Conservation (phyloP, 2,113 vertebrate species). For the Climacteris rufus region DNA sequence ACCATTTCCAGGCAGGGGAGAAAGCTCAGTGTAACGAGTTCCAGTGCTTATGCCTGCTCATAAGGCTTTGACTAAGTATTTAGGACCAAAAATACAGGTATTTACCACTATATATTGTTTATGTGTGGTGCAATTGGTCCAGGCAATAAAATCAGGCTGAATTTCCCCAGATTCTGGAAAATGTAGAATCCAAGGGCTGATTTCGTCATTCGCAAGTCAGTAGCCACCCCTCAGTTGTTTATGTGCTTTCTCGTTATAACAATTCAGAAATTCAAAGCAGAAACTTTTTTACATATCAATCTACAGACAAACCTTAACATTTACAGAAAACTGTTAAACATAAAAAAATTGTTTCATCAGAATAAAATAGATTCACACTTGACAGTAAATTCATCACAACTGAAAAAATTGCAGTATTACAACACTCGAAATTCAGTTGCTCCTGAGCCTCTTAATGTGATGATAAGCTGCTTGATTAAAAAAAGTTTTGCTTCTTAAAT, state of each 20-base stretch:
- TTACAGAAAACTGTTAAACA: neutral
- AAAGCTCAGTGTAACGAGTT: neutral
- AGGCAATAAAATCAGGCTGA: neutral
- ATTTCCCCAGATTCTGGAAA: neutral
- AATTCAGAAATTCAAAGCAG: neutral
- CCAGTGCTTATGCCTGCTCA: neutral
- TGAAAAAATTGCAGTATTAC: neutral
- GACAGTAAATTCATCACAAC: neutral
- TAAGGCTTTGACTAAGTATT: neutral
- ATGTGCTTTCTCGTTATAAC: neutral
- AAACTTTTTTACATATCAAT: neutral
- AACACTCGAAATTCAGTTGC: neutral
- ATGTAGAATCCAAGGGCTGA: neutral
- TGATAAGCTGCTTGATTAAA: constrained; percentile 28
- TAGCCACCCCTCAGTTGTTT: neutral
- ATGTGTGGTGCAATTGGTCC: neutral
- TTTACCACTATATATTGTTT: neutral
- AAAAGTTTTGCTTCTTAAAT: constrained; percentile 7
- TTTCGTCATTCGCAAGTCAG: neutral
- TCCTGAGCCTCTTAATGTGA: neutral
- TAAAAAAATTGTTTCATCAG: neutral
- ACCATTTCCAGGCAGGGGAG: neutral
- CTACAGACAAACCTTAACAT: neutral
- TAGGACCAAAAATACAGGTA: neutral
- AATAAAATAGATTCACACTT: neutral